phyloP scores from a whole-genome alignment of 2,797 vertebrate species.

The Acipenser oxyrinchus region DNA sequence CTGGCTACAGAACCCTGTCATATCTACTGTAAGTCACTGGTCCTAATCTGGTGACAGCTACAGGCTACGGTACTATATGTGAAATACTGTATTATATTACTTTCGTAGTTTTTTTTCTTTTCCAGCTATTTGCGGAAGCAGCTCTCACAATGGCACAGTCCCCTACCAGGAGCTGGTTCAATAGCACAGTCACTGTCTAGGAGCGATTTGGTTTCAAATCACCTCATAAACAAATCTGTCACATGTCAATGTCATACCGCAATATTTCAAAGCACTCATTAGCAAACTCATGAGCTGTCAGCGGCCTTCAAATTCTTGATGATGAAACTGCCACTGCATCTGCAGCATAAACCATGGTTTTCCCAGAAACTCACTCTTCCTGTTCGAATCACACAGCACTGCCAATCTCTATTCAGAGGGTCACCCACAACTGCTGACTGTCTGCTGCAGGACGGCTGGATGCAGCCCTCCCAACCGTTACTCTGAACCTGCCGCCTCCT shows the following conservation, averaged over 20 bases:
- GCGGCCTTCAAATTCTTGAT: constrained; percentile 6
- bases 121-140: too few species aligned
- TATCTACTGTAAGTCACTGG: too few species aligned
- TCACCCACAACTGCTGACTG: not conserved
- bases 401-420: not conserved
- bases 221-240: constrained; percentile 13
- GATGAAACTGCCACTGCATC: not conserved
- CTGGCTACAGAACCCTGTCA: too few species aligned
- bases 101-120: too few species aligned
- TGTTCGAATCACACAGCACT: not conserved
- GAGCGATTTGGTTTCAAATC: not conserved
- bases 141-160: too few species aligned
- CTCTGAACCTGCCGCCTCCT: not conserved
- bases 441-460: not conserved
- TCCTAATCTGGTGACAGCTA: too few species aligned
- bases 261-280: constrained; percentile 2
- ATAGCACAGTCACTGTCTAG: not conserved
- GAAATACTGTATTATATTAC: too few species aligned
- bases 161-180: too few species aligned
- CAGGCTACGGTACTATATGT: too few species aligned
- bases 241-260: not conserved
- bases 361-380: not conserved
- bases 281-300: constrained; percentile 1
- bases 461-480: not conserved
- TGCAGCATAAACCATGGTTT: too few species aligned